Conservation (phyloP, 2,797 vertebrate genomes). For the Sparus aurata region DNA sequence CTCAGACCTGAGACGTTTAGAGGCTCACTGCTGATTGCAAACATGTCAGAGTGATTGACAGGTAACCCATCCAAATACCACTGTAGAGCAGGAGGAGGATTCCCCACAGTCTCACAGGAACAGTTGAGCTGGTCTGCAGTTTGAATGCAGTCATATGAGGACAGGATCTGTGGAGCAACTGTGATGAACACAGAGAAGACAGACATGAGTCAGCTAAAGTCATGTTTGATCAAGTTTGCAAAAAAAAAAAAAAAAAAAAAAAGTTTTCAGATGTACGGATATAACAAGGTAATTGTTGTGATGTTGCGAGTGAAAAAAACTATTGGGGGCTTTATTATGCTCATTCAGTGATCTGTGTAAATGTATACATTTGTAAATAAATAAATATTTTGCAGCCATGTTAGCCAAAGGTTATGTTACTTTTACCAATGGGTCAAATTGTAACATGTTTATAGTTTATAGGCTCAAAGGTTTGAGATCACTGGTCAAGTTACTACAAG, state of each 20-base stretch:
- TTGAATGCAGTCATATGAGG: neutral
- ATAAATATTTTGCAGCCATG: neutral
- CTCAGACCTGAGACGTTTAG: neutral
- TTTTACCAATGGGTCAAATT: neutral
- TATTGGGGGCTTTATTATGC: neutral
- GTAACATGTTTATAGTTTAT: no score
- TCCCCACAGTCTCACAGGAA: constrained; percentile 5
- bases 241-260: no score
- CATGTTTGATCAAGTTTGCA: neutral
- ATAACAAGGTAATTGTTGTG: neutral
- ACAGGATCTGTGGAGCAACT: constrained; percentile 5
- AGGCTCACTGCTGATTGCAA: neutral
- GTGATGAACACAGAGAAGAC: neutral
- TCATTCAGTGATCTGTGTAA: neutral
- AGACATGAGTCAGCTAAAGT: neutral
- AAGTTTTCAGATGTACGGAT: neutral
- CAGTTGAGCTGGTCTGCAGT: neutral
- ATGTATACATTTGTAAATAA: no score
- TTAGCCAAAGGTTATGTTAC: neutral
- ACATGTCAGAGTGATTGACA: neutral
- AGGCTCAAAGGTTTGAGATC: no score
- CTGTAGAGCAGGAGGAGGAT: neutral
- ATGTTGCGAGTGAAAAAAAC: neutral
- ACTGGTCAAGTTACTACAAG: no score
- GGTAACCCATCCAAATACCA: neutral